phyloP scores from a whole-genome alignment of 1,140 invertebrate genomes.

The Ectropis grisescens region DNA sequence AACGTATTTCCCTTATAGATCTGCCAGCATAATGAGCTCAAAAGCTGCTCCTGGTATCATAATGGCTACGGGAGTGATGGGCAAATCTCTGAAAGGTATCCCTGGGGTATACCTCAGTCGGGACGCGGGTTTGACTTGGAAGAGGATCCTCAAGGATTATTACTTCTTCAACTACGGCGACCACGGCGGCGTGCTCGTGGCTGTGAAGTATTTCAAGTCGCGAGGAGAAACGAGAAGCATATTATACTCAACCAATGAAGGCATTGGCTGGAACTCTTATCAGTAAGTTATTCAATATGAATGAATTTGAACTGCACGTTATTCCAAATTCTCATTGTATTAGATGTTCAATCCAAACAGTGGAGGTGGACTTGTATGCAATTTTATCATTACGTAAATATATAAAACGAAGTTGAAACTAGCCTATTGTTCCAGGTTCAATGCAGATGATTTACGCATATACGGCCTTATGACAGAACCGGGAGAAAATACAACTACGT shows the following conservation, averaged over 20 bases:
- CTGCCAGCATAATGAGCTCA: constrained; percentile 87
- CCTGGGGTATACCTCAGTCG: constrained; percentile 85
- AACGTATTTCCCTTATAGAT: constrained; percentile 39
- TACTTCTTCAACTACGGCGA: constrained; percentile 93
- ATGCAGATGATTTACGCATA: constrained; percentile 78
- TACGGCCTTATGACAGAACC: constrained; percentile 93
- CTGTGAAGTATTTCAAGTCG: constrained; percentile 84
- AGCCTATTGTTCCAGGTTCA: constrained; percentile 74
- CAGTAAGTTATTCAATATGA: constrained; percentile 66
- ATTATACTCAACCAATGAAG: constrained; percentile 89
- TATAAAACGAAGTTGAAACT: too few relatives aligned
- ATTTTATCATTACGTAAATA: too few relatives aligned
- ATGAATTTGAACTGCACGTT: too few relatives aligned
- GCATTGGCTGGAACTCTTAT: constrained; percentile 81
- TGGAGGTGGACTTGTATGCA: too few relatives aligned
- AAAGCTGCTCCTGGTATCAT: constrained; percentile 91
- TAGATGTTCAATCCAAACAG: too few relatives aligned
- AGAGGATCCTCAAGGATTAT: constrained; percentile 83
- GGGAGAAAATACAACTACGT: constrained; percentile 91
- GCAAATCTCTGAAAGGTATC: constrained; percentile 83
- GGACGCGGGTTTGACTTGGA: constrained; percentile 90
- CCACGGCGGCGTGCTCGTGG: constrained; percentile 89
- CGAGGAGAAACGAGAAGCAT: constrained; percentile 82
- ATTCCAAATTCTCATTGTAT: too few relatives aligned
- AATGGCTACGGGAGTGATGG: constrained; percentile 87